Evolutionary conservation across 2,888 invertebrate species (phyloP).

Genomic region (Thereva nobilitata): DNA sequence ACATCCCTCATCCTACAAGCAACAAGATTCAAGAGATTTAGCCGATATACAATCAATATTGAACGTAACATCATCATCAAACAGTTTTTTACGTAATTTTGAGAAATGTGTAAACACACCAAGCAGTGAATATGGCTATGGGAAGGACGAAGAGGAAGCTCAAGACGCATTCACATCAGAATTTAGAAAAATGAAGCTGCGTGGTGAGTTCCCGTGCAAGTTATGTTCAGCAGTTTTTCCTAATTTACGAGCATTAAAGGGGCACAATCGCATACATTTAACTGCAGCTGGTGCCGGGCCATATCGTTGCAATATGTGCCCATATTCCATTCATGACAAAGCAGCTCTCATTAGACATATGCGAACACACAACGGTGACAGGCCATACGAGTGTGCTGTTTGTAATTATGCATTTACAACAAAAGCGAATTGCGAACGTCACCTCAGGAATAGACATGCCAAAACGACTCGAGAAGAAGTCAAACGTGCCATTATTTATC

Average conservation of each 20-base stretch:
- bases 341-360: conserved; percentile 89
- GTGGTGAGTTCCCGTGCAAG: conserved; percentile 88
- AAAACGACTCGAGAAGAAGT: conserved; percentile 86
- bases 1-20: conserved; percentile 41
- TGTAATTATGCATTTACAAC: conserved; percentile 97
- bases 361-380: conserved; percentile 92
- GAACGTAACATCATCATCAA: conserved; percentile 69
- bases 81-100: conserved; percentile 67
- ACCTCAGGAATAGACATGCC: conserved; percentile 87
- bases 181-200: conserved; percentile 85
- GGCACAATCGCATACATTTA: conserved; percentile 85
- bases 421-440: conserved; percentile 95
- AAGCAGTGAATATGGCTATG: conserved; percentile 54
- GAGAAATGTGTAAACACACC: conserved; percentile 58
- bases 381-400: conserved; percentile 92
- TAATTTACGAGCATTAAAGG: conserved; percentile 85
- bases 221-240: conserved; percentile 87
- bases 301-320: conserved; percentile 92
- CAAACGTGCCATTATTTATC: conserved; percentile 83
- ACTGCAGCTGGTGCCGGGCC: conserved; percentile 77
- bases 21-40: conserved; percentile 71
- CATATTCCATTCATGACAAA: conserved; percentile 82
- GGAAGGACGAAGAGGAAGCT: conserved; percentile 69
- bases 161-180: conserved; percentile 84
- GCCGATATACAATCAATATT: conserved; percentile 86